A percentile compares a stretch with the other conserved stretches of the same genome.
These are phyloP conservation scores for Champsocephalus esox DNA, from an alignment of 2,797 vertebrate species.

Conservation along the genomic window DNA sequence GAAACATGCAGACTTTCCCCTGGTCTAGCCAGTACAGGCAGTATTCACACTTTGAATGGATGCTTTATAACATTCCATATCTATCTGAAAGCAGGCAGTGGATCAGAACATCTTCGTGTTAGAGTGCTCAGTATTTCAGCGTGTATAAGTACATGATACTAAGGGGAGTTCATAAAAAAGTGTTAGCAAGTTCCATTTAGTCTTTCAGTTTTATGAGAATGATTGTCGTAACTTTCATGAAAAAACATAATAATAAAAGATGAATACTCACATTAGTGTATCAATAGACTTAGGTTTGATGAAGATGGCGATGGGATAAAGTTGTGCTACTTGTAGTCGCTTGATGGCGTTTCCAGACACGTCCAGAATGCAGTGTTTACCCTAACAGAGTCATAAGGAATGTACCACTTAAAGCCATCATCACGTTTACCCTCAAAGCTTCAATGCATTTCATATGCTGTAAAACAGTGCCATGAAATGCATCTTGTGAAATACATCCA, in stretches of 20 bases:
- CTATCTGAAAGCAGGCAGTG: background rate
- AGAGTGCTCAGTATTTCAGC: background rate
- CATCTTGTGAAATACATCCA: background rate
- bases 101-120: background rate
- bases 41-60: background rate
- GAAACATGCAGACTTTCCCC: no score
- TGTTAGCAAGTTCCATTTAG: background rate
- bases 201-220: background rate
- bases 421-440: background rate
- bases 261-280: constrained; percentile 93
- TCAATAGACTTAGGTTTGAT: constrained; percentile 96
- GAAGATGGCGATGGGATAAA: constrained; percentile 98
- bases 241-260: background rate
- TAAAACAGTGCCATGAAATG: background rate
- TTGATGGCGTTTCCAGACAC: constrained; percentile 99
- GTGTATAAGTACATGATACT: background rate
- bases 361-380: constrained; percentile 98
- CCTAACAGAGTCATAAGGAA: constrained; percentile 82
- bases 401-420: background rate
- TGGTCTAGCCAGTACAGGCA: background rate
- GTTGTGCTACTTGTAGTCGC: constrained; percentile 98
- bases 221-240: background rate
- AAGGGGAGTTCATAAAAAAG: background rate
- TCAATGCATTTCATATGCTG: background rate
- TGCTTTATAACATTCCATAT: background rate